Evolutionary conservation across 2,113 vertebrate species (phyloP), one percentile per base, ranked within the genome.

Genomic region (Halcyon malimbica): DNA sequence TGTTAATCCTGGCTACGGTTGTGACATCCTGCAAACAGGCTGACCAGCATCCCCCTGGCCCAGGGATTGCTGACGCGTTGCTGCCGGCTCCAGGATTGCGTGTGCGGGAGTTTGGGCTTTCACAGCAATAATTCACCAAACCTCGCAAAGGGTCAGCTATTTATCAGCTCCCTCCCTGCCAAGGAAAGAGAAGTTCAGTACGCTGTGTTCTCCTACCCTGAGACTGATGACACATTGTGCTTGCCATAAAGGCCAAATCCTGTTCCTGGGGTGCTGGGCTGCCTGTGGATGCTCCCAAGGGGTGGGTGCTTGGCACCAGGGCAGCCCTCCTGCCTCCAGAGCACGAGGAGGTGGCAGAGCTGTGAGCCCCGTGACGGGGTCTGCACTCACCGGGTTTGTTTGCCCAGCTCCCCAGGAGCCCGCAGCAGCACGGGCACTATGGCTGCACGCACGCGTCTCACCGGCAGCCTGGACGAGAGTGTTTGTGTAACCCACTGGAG

Each of bases 81-180:
- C 77, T 2, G 2, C 18, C 0, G 0, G 69, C 89, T 16, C 65
- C 77, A 3, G 59, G 60, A 68, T 63, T 84, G 77, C 1, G 6
- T 29, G 33, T 33, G 71, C 69, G 37, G 67, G 87, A 68, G 64
- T 54, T 78, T 67, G 76, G 60, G 96, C 35, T 94, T 95, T 88
- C 3, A 57, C 80, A 87, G 83, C 77, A 78, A 68, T 94, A 89
- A 96, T 89, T 96, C 92, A 79, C 86, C 12, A 18, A 89, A 67
- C 86, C 90, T 84, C 16, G 31, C 42, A 71, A 93, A 87, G 95
- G 95, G 95, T 96, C 95, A 92, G 57, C 88, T 60, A 71, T 90
- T 89, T 81, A 76, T 95, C 96, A 94, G 89, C 80, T 96, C 69
- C 62, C 65, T 76, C 73, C 48, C 80, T 94, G 96, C 92, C 92